Conservation (phyloP, 2,888 invertebrate genomes). For the Plagiodera versicolora region DNA sequence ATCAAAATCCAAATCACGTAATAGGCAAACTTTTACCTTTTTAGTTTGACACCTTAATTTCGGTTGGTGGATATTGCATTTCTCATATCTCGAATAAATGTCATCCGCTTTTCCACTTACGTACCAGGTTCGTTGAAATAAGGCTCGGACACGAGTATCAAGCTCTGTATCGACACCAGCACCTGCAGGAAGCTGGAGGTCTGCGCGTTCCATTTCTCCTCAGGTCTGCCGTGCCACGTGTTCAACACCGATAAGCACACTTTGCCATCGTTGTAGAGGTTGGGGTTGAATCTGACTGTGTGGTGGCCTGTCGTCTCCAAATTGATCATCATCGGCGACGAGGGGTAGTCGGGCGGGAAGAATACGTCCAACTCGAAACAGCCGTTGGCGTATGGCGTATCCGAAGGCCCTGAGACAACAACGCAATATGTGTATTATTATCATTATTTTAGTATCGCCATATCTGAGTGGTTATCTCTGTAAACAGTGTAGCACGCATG, state of each 20-base stretch:
- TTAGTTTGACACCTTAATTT: too few species aligned
- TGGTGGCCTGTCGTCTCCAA: conserved; percentile 88
- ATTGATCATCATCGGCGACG: conserved; percentile 86
- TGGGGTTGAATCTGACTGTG: conserved; percentile 89
- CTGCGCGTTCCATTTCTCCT: conserved; percentile 96
- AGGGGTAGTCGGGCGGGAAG: conserved; percentile 73
- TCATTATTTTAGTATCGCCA: too few species aligned
- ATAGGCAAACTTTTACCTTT: too few species aligned
- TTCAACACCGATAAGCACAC: conserved; percentile 92
- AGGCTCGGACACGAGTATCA: conserved; percentile 90
- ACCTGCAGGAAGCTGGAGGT: conserved; percentile 94
- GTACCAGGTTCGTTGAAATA: conserved; percentile 91
- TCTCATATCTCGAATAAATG: too few species aligned
- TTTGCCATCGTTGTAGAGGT: conserved; percentile 94
- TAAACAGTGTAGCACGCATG: too few species aligned
- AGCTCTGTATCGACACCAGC: conserved; percentile 88
- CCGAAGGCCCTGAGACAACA: conserved; percentile 86
- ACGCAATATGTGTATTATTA: too few species aligned
- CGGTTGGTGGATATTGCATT: too few species aligned
- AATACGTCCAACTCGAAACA: conserved; percentile 91
- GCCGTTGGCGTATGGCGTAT: conserved; percentile 90
- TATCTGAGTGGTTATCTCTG: too few species aligned
- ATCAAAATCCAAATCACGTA: too few species aligned
- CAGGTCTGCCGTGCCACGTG: conserved; percentile 95
- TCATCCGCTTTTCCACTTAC: too few species aligned